Base-by-base conservation (phyloP, 2,797 vertebrate genomes). In the Potorous gilbertii region DNA sequence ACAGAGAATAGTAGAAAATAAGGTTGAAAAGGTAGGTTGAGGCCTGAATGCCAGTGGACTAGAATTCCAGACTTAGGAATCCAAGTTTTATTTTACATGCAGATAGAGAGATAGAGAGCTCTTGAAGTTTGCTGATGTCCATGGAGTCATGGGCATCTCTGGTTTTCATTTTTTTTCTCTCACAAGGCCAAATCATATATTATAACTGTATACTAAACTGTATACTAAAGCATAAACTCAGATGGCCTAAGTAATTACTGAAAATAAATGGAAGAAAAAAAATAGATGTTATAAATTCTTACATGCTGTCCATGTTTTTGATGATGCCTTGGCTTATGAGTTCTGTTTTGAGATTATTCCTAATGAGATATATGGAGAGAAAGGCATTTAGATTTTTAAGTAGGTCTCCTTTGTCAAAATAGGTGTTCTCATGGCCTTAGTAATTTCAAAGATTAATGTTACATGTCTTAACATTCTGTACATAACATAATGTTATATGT, bases 381-480 rank as follows among this genome's bases (percentile, higher is more conserved):
- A 74, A 74, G 62, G 34, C n/a, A 40, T 74, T 74, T n/a, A 16
- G 14, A 34, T 16, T 74, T 74, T 74, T 74, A 40, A 21, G 13
- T n/a, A n/a, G 14, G 59, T 66, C 16, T 31, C 34, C 28, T 74
- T 40, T 74, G 21, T n/a, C 34, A 40, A 18, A 74, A 40, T 66
- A 13, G n/a, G 3, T 27, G 0, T 94, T 46, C 55, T 90, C 92
- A 4, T 87, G 10, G n/a, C 94, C 95, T 89, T 52, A n/a, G 40
- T 92, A 96, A 74, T 28, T 93, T 91, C 52, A 74, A 40, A 74
- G 62, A 74, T 74, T 74, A 74, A 74, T 21, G 34, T n/a, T 74
- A 74, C 21, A 6, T 74, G 62, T 40, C 34, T 74, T 74, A 74
- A 74, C 16, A n/a, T 74, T 74, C 34, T n/a, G 34, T 2, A 18